Evolutionary conservation across 2,888 invertebrate genomes (phyloP).

Genomic region (Willowsia nigromaculata): DNA sequence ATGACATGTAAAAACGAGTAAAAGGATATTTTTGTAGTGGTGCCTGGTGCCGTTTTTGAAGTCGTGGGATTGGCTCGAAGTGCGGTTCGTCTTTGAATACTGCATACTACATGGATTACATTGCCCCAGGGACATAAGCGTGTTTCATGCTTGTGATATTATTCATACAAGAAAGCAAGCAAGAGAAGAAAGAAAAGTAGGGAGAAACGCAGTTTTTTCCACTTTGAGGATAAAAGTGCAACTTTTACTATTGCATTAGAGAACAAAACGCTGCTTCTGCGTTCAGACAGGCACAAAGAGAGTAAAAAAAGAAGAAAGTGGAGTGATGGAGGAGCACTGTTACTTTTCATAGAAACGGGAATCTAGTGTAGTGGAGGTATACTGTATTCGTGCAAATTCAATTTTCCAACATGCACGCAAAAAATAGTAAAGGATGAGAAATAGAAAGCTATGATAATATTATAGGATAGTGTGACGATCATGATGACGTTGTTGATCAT

Average conservation of each 20-base stretch:
- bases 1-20: not conserved
- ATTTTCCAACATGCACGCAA: not conserved
- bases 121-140: conserved; percentile 36
- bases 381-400: not conserved
- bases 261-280: not conserved
- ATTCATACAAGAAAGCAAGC: not conserved
- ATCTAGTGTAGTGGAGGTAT: no score
- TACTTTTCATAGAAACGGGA: not conserved
- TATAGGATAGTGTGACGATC: not conserved
- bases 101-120: conserved; percentile 10
- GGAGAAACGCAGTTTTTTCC: not conserved
- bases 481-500: not conserved
- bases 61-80: not conserved
- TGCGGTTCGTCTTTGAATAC: not conserved
- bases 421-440: not conserved
- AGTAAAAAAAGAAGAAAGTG: not conserved
- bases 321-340: not conserved
- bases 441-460: not conserved
- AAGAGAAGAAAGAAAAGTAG: not conserved
- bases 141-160: not conserved
- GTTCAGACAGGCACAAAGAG: not conserved
- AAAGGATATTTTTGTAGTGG: not conserved
- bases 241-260: conserved; percentile 1
- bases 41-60: not conserved
- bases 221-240: conserved; percentile 19